These are phyloP conservation scores for Himantopus leucocephalus DNA, from an alignment of 2,113 vertebrate species.

Conservation along the genomic window DNA sequence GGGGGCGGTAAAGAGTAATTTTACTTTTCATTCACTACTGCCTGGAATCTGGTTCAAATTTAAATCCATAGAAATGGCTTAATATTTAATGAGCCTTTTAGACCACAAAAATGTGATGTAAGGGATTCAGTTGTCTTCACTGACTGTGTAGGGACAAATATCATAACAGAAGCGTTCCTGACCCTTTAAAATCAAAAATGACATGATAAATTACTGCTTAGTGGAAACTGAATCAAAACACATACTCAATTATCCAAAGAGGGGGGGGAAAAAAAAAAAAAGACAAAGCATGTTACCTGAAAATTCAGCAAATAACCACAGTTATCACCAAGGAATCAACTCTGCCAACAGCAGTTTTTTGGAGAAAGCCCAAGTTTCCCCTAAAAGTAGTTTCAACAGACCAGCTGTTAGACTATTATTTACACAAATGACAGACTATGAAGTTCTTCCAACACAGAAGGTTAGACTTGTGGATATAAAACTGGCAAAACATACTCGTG, in stretches of 20 bases:
- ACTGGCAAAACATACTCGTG: background rate
- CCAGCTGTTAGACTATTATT: constrained; percentile 2
- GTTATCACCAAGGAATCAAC: background rate
- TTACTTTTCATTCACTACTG: background rate
- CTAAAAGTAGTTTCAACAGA: background rate
- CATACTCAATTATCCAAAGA: background rate
- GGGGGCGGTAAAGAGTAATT: background rate
- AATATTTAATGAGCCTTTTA: constrained; percentile 7
- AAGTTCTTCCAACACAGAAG: constrained; percentile 24
- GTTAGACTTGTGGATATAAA: background rate
- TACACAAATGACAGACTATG: background rate
- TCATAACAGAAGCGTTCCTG: background rate
- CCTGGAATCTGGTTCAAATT: constrained; percentile 1
- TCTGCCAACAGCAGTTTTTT: background rate
- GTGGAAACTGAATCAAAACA: background rate
- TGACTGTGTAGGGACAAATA: background rate
- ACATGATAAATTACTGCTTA: background rate
- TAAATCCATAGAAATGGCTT: background rate
- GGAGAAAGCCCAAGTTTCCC: background rate
- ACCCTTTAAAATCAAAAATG: background rate
- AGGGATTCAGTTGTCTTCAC: background rate
- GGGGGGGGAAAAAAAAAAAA: background rate
- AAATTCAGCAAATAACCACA: background rate
- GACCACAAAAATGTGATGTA: background rate
- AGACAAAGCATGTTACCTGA: background rate